These are phyloP conservation scores for Alaudala cheleensis DNA, from an alignment of 2,113 vertebrate species.

Conservation along the genomic window DNA sequence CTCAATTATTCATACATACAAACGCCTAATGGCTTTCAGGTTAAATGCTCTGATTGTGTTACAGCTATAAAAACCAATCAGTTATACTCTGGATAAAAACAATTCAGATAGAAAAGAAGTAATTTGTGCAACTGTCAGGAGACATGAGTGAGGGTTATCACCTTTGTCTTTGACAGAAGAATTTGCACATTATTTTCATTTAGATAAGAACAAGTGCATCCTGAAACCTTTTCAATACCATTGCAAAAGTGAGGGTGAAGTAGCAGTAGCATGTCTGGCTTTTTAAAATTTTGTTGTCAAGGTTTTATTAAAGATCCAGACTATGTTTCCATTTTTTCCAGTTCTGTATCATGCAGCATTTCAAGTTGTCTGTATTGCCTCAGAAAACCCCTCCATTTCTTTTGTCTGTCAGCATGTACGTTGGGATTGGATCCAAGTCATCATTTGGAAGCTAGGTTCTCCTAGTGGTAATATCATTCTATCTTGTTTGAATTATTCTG, in stretches of 20 bases:
- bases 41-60: constrained; percentile 47
- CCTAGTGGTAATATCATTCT: neutral
- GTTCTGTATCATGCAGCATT: neutral
- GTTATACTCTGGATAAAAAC: constrained; percentile 5
- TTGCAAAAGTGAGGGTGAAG: neutral
- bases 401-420: neutral
- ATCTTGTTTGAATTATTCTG: neutral
- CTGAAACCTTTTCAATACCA: neutral
- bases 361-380: neutral
- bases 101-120: neutral
- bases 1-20: neutral
- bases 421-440: neutral
- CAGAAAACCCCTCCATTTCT: neutral
- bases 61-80: constrained; percentile 1
- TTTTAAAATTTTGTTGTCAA: neutral
- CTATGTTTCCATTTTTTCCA: neutral
- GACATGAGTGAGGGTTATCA: neutral
- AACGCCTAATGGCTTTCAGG: constrained; percentile 18
- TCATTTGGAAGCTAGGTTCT: neutral
- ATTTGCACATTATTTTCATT: neutral
- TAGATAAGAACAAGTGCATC: neutral
- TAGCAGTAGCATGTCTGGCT: neutral
- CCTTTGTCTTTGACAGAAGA: neutral
- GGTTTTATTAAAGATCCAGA: neutral
- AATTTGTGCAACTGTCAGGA: neutral